These are phyloP conservation scores for Scaptomyza pallida DNA, from an alignment of 1,140 invertebrate species.

Conservation along the genomic window DNA sequence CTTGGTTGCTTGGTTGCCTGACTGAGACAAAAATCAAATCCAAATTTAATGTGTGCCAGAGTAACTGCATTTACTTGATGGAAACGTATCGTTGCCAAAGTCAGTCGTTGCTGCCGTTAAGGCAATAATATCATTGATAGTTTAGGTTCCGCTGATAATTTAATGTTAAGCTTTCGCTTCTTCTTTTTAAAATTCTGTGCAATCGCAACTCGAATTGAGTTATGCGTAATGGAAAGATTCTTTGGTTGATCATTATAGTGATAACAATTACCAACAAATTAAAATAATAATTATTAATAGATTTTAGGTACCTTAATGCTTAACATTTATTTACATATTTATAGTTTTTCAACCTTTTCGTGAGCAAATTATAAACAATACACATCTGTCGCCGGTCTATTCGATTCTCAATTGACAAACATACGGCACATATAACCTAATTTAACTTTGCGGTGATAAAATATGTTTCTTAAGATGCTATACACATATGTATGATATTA, in stretches of 20 bases:
- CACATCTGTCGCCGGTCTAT: not conserved
- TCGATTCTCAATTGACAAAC: not conserved
- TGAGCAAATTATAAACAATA: too few species aligned
- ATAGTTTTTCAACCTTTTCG: not conserved
- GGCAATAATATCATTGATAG: constrained; percentile 56
- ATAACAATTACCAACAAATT: too few species aligned
- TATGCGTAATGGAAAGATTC: too few species aligned
- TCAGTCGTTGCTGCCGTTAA: constrained; percentile 24
- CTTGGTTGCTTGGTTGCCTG: constrained; percentile 2
- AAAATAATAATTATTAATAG: too few species aligned
- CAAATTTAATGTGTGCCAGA: constrained; percentile 57
- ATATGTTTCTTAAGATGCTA: constrained; percentile 23
- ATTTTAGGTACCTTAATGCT: too few species aligned
- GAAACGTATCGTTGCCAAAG: constrained; percentile 31
- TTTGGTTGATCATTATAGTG: too few species aligned
- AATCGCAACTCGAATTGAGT: not conserved
- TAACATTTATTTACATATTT: too few species aligned
- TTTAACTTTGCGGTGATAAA: constrained; percentile 19
- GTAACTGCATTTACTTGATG: constrained; percentile 52
- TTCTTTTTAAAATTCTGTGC: not conserved
- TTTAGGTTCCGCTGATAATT: constrained; percentile 5
- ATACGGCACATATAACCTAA: not conserved
- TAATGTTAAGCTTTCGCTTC: constrained; percentile 2
- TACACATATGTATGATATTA: constrained; percentile 34
- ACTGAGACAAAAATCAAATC: constrained; percentile 43